A percentile compares a stretch with the other conserved stretches of the same genome.
Conservation (phyloP, 1,140 invertebrate genomes). For the Drosophila nebulosa region DNA sequence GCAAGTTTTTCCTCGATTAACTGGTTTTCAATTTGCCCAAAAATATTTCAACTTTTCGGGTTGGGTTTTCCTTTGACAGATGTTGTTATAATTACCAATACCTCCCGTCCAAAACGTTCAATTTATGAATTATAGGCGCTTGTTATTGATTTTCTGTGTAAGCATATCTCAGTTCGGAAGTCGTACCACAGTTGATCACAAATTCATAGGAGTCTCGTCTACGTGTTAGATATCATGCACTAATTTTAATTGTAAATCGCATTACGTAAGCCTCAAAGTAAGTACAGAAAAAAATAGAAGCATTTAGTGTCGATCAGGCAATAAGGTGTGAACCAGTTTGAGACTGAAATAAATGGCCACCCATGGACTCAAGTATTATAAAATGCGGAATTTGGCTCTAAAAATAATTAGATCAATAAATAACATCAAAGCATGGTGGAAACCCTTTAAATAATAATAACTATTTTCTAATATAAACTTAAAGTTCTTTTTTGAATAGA, state of each 20-base stretch:
- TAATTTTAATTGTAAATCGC: constrained; percentile 51
- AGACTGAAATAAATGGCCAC: background rate
- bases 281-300: constrained; percentile 9
- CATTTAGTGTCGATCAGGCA: background rate
- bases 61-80: constrained; percentile 15
- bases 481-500: no score
- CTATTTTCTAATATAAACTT: no score
- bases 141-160: background rate
- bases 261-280: constrained; percentile 40
- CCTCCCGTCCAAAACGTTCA: background rate
- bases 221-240: constrained; percentile 21
- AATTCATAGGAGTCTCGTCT: background rate
- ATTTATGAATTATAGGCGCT: constrained; percentile 16
- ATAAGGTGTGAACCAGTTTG: background rate
- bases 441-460: background rate
- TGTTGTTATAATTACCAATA: constrained; percentile 34
- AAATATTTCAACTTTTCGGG: constrained; percentile 28
- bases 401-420: no score
- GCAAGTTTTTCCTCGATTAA: constrained; percentile 55
- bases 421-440: no score
- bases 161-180: background rate
- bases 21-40: constrained; percentile 44
- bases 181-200: background rate
- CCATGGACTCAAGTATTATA: no score
- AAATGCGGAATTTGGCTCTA: no score